These are phyloP conservation scores for Gymnoscopelus braueri DNA, from an alignment of 2,797 vertebrate species.

Conservation along the genomic window DNA sequence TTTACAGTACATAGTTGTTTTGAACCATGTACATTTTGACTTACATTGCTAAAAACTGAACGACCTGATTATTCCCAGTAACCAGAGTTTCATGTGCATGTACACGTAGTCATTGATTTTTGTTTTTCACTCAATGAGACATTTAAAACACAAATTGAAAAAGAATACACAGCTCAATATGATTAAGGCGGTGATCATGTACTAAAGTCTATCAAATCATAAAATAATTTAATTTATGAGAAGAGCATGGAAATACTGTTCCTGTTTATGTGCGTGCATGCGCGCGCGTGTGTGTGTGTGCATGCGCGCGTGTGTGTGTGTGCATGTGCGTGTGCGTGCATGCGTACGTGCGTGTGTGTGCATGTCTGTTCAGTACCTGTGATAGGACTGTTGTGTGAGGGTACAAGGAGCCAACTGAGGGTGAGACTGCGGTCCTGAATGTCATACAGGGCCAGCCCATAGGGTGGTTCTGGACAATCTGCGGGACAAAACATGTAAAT, in stretches of 20 bases:
- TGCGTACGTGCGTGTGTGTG: slow-evolving; percentile 11
- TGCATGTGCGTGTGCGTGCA: slow-evolving; percentile 7
- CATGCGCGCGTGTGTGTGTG: neutral
- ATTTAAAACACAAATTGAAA: too few relatives aligned
- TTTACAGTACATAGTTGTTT: too few relatives aligned
- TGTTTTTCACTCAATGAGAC: too few relatives aligned
- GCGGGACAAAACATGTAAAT: slow-evolving; percentile 17
- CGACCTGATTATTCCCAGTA: too few relatives aligned
- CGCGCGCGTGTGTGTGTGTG: neutral
- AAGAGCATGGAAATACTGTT: neutral
- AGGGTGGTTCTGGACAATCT: slow-evolving; percentile 75
- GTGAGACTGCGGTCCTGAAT: slow-evolving; percentile 53
- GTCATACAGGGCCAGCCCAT: slow-evolving; percentile 59
- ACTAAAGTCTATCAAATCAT: neutral
- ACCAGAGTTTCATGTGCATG: too few relatives aligned
- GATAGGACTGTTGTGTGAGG: slow-evolving; percentile 77
- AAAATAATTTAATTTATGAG: neutral
- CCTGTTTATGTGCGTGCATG: too few relatives aligned
- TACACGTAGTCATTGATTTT: too few relatives aligned
- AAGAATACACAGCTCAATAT: too few relatives aligned
- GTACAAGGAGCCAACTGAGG: slow-evolving; percentile 76
- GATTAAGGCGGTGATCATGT: neutral
- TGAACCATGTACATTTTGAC: too few relatives aligned
- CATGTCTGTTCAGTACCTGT: slow-evolving; percentile 42
- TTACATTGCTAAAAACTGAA: too few relatives aligned